These are phyloP conservation scores for Numenius arquata DNA, from an alignment of 2,113 vertebrate species.

Conservation along the genomic window DNA sequence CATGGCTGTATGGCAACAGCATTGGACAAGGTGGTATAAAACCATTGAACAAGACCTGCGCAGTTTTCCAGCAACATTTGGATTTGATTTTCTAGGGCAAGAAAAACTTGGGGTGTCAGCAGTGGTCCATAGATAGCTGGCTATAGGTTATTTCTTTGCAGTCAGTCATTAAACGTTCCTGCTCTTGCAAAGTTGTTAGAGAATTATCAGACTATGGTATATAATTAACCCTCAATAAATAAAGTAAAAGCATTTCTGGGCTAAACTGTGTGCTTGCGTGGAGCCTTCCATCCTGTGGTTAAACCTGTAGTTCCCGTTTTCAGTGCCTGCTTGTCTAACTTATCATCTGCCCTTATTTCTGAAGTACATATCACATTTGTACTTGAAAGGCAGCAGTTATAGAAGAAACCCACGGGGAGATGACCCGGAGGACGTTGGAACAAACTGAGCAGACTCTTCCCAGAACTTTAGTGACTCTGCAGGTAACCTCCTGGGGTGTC, in stretches of 20 bases:
- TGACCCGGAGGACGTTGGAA: not conserved
- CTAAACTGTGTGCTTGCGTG: not conserved
- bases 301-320: conserved; percentile 47
- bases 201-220: not conserved
- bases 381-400: not conserved
- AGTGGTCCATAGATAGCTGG: not conserved
- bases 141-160: not conserved
- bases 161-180: not conserved
- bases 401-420: not conserved
- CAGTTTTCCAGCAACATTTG: not conserved
- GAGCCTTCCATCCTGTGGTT: not conserved
- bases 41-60: not conserved
- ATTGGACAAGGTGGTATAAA: not conserved
- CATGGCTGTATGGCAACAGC: not conserved
- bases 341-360: not conserved
- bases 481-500: not conserved
- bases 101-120: not conserved
- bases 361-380: not conserved
- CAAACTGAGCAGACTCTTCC: not conserved
- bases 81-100: not conserved
- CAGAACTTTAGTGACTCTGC: not conserved
- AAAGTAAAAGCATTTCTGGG: not conserved
- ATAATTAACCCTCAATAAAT: not conserved
- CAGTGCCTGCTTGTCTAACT: not conserved
- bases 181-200: not conserved